Percentiles rank a stretch among this genome's conserved stretches.
phyloP scores from a whole-genome alignment of 2,113 vertebrate species.

The Pogona vitticeps region DNA sequence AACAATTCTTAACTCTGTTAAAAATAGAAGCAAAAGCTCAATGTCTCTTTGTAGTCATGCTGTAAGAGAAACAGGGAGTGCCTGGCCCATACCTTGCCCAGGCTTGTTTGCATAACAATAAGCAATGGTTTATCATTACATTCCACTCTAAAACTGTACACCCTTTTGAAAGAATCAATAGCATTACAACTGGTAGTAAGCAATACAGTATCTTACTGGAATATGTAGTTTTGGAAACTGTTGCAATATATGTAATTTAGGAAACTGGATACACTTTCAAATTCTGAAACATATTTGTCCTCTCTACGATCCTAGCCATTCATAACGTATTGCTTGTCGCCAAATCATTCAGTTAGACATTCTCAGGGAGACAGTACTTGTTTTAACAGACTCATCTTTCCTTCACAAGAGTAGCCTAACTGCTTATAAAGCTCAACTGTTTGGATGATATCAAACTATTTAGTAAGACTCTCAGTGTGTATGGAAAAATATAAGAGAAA shows the following conservation, averaged over 20 bases:
- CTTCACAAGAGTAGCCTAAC: slow-evolving; percentile 10
- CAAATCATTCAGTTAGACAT: not conserved
- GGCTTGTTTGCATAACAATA: too few relatives aligned
- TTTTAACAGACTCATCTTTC: too few relatives aligned
- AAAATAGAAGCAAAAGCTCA: not conserved
- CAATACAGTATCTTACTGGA: too few relatives aligned
- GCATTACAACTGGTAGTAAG: not conserved
- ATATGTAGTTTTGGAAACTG: too few relatives aligned
- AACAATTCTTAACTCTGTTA: not conserved
- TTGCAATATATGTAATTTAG: not conserved
- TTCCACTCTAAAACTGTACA: not conserved
- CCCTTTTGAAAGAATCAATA: too few relatives aligned
- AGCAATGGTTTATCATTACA: not conserved
- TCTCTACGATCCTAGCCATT: not conserved
- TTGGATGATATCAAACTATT: slow-evolving; percentile 63
- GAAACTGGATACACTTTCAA: not conserved
- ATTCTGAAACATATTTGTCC: too few relatives aligned
- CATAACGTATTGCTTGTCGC: not conserved
- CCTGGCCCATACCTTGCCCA: not conserved
- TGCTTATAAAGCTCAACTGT: slow-evolving; percentile 59
- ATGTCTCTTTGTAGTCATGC: not conserved
- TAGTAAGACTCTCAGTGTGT: slow-evolving; percentile 51
- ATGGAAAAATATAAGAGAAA: slow-evolving; percentile 23
- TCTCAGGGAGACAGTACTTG: not conserved
- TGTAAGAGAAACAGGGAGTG: not conserved